Evolutionary conservation across 2,888 invertebrate genomes (phyloP).

Genomic region (Tetranychus truncatus): DNA sequence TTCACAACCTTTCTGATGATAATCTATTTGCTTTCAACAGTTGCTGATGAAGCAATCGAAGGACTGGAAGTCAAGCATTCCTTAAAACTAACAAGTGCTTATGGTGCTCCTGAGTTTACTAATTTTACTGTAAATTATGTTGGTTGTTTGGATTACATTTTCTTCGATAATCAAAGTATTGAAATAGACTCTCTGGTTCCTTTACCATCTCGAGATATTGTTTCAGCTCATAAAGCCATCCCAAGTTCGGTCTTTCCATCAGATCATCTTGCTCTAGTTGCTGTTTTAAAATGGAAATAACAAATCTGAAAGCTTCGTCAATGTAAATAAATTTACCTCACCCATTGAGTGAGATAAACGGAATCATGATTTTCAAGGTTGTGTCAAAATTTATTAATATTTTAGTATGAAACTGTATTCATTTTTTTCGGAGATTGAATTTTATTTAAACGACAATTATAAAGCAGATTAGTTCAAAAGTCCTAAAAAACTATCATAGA

Average conservation of each 20-base stretch:
- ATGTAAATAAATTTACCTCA: too few relatives aligned
- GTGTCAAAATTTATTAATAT: too few relatives aligned
- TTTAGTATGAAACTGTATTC: too few relatives aligned
- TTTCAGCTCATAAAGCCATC: constrained; percentile 52
- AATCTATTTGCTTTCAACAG: constrained; percentile 24
- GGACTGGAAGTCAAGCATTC: constrained; percentile 47
- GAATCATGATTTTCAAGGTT: too few relatives aligned
- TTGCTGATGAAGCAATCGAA: constrained; percentile 41
- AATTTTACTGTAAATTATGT: constrained; percentile 64
- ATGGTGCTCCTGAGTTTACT: constrained; percentile 62
- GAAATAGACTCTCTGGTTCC: constrained; percentile 44
- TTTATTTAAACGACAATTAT: too few relatives aligned
- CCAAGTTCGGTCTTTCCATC: constrained; percentile 80
- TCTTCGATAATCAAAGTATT: constrained; percentile 37
- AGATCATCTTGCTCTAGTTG: constrained; percentile 72
- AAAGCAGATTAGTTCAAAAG: too few relatives aligned
- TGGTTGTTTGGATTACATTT: constrained; percentile 81
- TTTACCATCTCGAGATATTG: constrained; percentile 56
- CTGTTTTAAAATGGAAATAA: constrained; percentile 47
- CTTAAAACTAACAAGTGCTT: constrained; percentile 51
- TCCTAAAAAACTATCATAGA: too few relatives aligned
- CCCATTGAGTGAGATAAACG: too few relatives aligned
- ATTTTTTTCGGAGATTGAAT: too few relatives aligned
- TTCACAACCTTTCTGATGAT: too few relatives aligned
- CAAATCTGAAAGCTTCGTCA: too few relatives aligned